Conservation (phyloP, 2,888 invertebrate genomes). For the Macrostomum cliftonense region DNA sequence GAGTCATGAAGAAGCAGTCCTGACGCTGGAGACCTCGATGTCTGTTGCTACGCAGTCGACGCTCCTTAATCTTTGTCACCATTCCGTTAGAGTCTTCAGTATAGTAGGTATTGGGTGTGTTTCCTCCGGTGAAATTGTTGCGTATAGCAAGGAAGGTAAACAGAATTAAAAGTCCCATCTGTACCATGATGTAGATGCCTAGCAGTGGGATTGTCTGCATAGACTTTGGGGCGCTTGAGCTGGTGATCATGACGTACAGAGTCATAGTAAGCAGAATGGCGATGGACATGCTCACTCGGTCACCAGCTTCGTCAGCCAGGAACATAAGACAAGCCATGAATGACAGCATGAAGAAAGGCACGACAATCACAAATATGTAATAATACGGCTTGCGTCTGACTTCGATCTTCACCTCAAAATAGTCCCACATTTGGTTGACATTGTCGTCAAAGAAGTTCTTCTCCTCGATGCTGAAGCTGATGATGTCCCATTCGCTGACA, state of each 20-base stretch:
- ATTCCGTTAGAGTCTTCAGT: too few relatives aligned
- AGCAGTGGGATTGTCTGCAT: conserved; percentile 10
- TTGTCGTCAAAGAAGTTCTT: conserved; percentile 5
- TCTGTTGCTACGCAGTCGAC: too few relatives aligned
- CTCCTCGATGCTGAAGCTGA: background rate
- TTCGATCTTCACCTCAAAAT: conserved; percentile 6
- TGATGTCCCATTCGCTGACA: conserved; percentile 10
- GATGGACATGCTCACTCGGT: conserved; percentile 5
- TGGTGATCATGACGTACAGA: conserved; percentile 10
- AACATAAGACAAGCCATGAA: conserved; percentile 8
- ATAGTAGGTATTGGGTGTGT: too few relatives aligned
- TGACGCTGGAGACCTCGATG: too few relatives aligned
- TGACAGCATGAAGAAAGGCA: conserved; percentile 10
- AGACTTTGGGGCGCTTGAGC: conserved; percentile 8
- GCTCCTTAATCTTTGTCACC: too few relatives aligned
- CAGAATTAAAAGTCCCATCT: background rate
- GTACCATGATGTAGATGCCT: conserved; percentile 2
- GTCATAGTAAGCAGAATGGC: conserved; percentile 9
- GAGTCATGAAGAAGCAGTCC: too few relatives aligned
- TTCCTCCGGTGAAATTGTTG: too few relatives aligned
- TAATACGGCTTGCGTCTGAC: conserved; percentile 9
- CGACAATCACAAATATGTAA: conserved; percentile 8
- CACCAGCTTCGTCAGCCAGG: conserved; percentile 9
- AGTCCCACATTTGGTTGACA: conserved; percentile 1
- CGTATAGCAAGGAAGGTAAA: background rate